A percentile compares a stretch with the other conserved stretches of the same genome.
These are phyloP conservation scores for Hemicrepidius hirtus DNA, from an alignment of 2,888 invertebrate species.

Conservation along the genomic window DNA sequence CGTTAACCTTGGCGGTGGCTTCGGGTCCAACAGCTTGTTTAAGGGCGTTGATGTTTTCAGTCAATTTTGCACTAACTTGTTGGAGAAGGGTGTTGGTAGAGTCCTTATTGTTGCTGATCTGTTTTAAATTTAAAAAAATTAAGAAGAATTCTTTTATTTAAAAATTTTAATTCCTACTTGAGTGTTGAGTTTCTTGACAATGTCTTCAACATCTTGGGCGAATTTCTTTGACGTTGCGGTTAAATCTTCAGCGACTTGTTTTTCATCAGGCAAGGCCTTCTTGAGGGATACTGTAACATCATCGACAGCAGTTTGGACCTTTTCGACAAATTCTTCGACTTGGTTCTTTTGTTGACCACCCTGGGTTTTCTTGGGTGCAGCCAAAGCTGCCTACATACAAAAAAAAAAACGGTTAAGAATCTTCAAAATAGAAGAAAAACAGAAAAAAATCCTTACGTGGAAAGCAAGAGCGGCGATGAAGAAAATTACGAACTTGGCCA, in stretches of 20 bases:
- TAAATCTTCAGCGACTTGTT: slow-evolving; percentile 26
- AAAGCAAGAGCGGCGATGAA: slow-evolving; percentile 57
- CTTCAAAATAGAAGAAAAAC: neutral
- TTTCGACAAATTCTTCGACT: slow-evolving; percentile 59
- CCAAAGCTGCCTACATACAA: slow-evolving; percentile 45
- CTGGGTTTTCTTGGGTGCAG: slow-evolving; percentile 57
- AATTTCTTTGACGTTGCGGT: slow-evolving; percentile 16
- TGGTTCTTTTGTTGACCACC: slow-evolving; percentile 51
- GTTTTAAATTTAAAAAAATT: no score
- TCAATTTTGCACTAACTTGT: slow-evolving; percentile 61
- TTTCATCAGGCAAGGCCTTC: slow-evolving; percentile 26
- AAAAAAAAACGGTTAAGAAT: neutral
- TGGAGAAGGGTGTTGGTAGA: slow-evolving; percentile 61
- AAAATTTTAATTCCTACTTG: no score
- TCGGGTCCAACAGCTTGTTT: slow-evolving; percentile 63
- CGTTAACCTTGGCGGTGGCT: slow-evolving; percentile 62
- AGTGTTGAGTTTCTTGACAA: slow-evolving; percentile 20
- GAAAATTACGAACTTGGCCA: slow-evolving; percentile 59
- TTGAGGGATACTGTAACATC: slow-evolving; percentile 23
- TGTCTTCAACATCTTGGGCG: slow-evolving; percentile 21
- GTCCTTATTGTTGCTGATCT: slow-evolving; percentile 37
- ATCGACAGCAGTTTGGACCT: slow-evolving; percentile 59
- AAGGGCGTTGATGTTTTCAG: slow-evolving; percentile 58
- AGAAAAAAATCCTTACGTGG: slow-evolving; percentile 57
- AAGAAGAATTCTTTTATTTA: no score